Percentiles rank a stretch among this genome's conserved stretches.
Evolutionary conservation across 2,113 vertebrate species (phyloP).

Genomic region (Pelecanoides urinatrix): DNA sequence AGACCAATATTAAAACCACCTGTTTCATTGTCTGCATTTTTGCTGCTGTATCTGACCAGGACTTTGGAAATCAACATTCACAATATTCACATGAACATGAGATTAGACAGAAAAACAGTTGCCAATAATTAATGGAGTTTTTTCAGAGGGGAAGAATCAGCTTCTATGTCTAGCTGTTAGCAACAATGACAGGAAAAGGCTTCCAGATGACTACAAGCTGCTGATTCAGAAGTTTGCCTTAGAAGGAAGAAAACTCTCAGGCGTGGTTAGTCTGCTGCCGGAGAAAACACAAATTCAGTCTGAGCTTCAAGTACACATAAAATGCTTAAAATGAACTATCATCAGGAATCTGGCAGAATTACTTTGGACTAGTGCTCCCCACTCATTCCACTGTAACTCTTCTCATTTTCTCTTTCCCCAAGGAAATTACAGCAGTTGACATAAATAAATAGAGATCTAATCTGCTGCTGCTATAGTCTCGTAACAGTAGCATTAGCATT

Average conservation of each 20-base stretch:
- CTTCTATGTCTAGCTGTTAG: constrained; percentile 26
- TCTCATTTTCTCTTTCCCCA: constrained; percentile 26
- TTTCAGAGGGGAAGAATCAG: neutral
- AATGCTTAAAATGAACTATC: constrained; percentile 32
- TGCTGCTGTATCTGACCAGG: neutral
- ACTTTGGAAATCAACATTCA: neutral
- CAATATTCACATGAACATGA: neutral
- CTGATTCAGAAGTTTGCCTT: constrained; percentile 76
- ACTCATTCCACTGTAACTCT: constrained; percentile 24
- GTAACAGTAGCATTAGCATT: constrained; percentile 27
- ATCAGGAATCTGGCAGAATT: constrained; percentile 3
- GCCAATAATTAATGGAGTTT: neutral
- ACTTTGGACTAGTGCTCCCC: neutral
- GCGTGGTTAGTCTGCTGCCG: constrained; percentile 28
- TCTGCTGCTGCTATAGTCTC: neutral
- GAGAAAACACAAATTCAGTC: constrained; percentile 30
- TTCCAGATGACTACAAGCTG: constrained; percentile 62
- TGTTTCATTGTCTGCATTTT: neutral
- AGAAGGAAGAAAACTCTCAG: constrained; percentile 76
- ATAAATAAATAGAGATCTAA: constrained; percentile 43
- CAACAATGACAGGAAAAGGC: constrained; percentile 38
- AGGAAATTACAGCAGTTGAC: constrained; percentile 40
- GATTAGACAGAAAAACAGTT: constrained; percentile 2
- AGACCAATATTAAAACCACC: constrained; percentile 23
- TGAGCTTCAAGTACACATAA: constrained; percentile 39